These are phyloP conservation scores for Saxidomus purpurata DNA, from an alignment of 1,140 invertebrate species.

Conservation along the genomic window DNA sequence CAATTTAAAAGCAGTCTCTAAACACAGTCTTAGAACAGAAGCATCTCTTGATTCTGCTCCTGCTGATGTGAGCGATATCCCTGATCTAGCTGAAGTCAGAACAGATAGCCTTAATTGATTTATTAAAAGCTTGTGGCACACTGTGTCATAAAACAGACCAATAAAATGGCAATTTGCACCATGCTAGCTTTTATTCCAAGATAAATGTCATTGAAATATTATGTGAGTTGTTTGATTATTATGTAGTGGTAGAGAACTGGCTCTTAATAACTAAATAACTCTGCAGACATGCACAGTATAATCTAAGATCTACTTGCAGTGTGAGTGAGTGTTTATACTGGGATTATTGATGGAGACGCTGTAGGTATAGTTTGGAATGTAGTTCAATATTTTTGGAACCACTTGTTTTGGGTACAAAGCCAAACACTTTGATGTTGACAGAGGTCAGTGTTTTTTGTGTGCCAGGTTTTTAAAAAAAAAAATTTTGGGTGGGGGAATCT, in stretches of 20 bases:
- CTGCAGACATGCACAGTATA: no score
- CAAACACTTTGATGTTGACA: no score
- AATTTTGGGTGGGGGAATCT: no score
- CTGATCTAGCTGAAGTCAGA: not conserved
- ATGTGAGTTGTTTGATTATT: not conserved
- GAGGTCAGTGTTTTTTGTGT: no score
- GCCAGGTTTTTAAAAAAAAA: no score
- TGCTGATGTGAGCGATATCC: not conserved
- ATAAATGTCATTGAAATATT: not conserved
- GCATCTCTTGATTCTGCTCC: not conserved
- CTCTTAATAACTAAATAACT: not conserved
- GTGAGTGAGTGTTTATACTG: no score
- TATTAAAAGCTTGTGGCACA: not conserved
- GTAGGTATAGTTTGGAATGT: no score
- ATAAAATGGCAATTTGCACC: conserved; percentile 33
- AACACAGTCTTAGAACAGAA: not conserved
- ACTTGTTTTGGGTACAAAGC: no score
- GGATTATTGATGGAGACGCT: no score
- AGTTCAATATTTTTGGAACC: no score
- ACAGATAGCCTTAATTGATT: conserved; percentile 5
- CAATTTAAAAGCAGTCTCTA: no score
- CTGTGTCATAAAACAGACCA: not conserved
- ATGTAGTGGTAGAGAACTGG: not conserved
- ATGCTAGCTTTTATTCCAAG: conserved; percentile 19
- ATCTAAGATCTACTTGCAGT: no score